These are phyloP conservation scores for Sebastiscus albofasciatus DNA, from an alignment of 2,797 vertebrate genomes.

Conservation along the genomic window DNA sequence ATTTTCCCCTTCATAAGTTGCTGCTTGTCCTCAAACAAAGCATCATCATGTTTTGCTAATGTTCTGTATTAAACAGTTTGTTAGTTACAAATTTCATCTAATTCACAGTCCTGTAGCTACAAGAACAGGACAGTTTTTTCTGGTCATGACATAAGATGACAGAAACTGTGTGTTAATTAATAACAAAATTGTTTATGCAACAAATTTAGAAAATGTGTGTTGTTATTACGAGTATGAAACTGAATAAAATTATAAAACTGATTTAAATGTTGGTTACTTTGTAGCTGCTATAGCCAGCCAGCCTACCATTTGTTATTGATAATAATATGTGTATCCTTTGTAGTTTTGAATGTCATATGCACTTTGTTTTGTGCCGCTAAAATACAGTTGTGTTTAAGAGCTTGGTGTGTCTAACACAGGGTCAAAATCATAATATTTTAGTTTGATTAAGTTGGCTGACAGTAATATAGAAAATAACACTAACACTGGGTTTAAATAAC, in stretches of 20 bases:
- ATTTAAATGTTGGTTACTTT: no score
- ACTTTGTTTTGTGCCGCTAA: no score
- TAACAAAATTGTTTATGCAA: background rate
- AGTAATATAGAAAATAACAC: background rate
- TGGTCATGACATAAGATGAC: background rate
- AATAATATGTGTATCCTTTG: background rate
- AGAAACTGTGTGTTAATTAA: no score
- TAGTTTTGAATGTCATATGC: background rate
- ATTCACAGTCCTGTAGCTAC: background rate
- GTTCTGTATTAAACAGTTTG: conserved; percentile 15
- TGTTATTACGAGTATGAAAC: background rate
- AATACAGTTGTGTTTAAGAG: background rate
- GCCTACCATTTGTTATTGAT: background rate
- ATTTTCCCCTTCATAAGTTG: conserved; percentile 42
- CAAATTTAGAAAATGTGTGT: background rate
- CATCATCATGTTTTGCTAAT: conserved; percentile 12
- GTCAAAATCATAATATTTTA: background rate
- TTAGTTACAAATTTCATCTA: conserved; percentile 1
- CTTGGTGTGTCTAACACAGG: background rate
- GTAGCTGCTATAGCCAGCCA: no score
- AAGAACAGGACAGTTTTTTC: background rate
- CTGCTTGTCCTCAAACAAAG: conserved; percentile 24
- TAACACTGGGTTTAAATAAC: background rate
- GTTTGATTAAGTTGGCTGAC: background rate
- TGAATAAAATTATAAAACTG: no score